Evolutionary conservation across 2,113 vertebrate genomes (phyloP), one percentile per base, ranked within the genome.

Genomic region (Stigmatopora argus): DNA sequence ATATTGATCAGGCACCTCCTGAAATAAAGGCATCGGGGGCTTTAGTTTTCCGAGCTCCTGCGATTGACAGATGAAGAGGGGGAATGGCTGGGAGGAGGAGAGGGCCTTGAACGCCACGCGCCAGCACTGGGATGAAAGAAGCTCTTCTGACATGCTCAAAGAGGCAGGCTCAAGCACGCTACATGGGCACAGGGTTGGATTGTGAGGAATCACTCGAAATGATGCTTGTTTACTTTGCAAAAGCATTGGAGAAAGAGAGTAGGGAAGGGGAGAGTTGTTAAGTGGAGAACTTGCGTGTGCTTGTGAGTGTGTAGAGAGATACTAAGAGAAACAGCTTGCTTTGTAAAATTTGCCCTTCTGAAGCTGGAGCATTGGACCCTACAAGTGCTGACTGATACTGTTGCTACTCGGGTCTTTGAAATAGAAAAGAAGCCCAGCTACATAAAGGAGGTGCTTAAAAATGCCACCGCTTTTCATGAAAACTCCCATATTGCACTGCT

Each of bases 1-100:
- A 96, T 98, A 98, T 98, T 98, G 96, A 99, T 98, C 96, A 97
- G 92, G 92, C 92, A 94, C 91, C 91, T 95, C 93, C 93, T 94
- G 93, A 95, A 85, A 95, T 85, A 86, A 83, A 86, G 85, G 92
- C 91, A 92, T 85, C 85, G 91, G 90, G 41, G 92, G 91, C 91
- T 93, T 90, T 94, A 93, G 94, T 94, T 94, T 93, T 92, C 23
- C 79, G 74, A 77, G 67, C 71, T 90, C 90, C 88, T 86, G 89
- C 96, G 93, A 96, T 91, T 97, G 96, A 98, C 95, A 97, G 94
- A 95, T 95, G 78, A 89, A 88, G 94, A 94, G 92, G 88, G 91
- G 90, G 90, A 90, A 90, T 88, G 90, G 88, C 93, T 93, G 92
- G 90, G 90, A 91, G 91, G 89, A 91, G 90, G 92, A 90, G 93